Base-by-base conservation (phyloP, 2,888 invertebrate species). In the Meteorus colon region DNA sequence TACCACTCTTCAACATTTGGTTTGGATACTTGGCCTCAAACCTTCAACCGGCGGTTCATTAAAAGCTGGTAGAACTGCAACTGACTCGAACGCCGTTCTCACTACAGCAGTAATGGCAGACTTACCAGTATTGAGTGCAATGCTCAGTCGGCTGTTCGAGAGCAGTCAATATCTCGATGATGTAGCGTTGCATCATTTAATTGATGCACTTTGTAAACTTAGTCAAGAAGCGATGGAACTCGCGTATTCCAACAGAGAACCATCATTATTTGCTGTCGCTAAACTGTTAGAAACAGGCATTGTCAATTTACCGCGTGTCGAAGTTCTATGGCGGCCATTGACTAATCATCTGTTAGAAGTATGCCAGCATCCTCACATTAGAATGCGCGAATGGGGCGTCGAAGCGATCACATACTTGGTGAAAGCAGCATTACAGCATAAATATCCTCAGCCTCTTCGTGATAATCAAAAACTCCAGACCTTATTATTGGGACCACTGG, bases 351-450 rank as follows among this genome's bases (percentile, higher is more conserved):
- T 99, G n/a, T 90, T 98, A 65, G 98, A 98, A 91, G 97, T 98
- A 77, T 98, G 98, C 86, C 97, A 97, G 87, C 98, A 98, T 90
- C 97, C 98, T 0, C 97, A 97, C 85, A 96, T 96, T 81, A 91
- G 97, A 79, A 97, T 99, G 96, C 91, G 99, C 51, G 98, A 98
- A 89, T 99, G 98, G 98, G 98, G 98, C 0, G 98, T 98, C 0
- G 98, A 98, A 90, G 98, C 98, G 0, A 94, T 99, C 73, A 98
- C 98, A 0, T 97, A 96, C 87, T 91, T 99, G 66, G 97, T 98
- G 0, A 96, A 96, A 88, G 95, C 96, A 0, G 97, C 98, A 2
- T 92, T 98, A 81, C 95, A 95, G 82, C 95, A 95, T 87, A 96
- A 96, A 87, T 96, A 97, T 88, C 93, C 93, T 14, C 93, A 96